A percentile compares a stretch with the other conserved stretches of the same genome.
These are phyloP conservation scores for Zenarchopterus dispar DNA, from an alignment of 2,797 vertebrate species.

Conservation along the genomic window DNA sequence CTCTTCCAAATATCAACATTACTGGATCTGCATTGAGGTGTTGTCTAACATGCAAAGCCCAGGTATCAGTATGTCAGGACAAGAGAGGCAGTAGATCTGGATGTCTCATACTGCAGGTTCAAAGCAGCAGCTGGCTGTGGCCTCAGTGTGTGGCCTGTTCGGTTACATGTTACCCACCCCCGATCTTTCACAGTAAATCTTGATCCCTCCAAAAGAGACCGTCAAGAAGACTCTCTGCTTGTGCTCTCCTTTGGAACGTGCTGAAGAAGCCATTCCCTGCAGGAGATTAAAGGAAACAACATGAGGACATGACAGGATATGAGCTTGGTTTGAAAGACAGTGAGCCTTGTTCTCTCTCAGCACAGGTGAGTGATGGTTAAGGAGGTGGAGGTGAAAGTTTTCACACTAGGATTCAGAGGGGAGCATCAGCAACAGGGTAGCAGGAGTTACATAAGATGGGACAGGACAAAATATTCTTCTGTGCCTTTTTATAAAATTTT, in stretches of 20 bases:
- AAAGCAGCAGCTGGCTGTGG: slow-evolving; percentile 57
- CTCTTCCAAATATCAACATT: too few species aligned
- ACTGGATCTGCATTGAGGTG: too few species aligned
- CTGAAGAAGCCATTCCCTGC: slow-evolving; percentile 93
- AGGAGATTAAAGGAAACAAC: slow-evolving; percentile 65
- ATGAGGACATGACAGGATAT: slow-evolving; percentile 62
- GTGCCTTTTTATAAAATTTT: slow-evolving; percentile 56
- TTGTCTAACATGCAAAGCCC: too few species aligned
- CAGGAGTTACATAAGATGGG: slow-evolving; percentile 72
- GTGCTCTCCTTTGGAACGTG: slow-evolving; percentile 97
- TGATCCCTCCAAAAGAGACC: slow-evolving; percentile 97
- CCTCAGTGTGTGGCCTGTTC: slow-evolving; percentile 9
- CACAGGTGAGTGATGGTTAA: slow-evolving; percentile 60
- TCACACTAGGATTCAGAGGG: not conserved
- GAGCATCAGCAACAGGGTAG: slow-evolving; percentile 29
- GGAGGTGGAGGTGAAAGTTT: not conserved
- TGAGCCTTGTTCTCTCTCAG: slow-evolving; percentile 23
- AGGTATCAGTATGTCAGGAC: too few species aligned
- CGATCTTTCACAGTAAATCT: slow-evolving; percentile 98
- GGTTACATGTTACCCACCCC: slow-evolving; percentile 88
- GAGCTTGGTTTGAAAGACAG: slow-evolving; percentile 39
- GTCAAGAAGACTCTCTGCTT: slow-evolving; percentile 98
- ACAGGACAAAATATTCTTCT: slow-evolving; percentile 64
- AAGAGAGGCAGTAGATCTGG: too few species aligned
- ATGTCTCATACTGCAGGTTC: slow-evolving; percentile 53